Base-by-base conservation (phyloP, 92 coral and sea anemone species). In the Umimayanthus chanpuru region DNA sequence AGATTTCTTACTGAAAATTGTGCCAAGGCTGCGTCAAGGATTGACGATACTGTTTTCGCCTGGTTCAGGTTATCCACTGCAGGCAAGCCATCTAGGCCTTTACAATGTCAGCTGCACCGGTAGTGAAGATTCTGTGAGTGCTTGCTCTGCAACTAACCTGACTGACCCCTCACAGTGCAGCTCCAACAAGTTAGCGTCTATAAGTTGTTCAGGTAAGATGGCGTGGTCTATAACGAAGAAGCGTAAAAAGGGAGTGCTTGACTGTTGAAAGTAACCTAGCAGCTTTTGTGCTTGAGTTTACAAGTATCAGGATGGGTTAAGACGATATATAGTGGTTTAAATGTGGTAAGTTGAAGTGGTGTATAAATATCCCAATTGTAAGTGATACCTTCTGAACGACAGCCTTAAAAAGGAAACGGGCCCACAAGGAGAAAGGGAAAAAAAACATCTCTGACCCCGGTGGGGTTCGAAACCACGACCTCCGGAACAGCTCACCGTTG, bases 141-240 rank as follows among this genome's bases (percentile, higher is more conserved):
- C 68, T 39, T 95, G 98, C 76, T 39, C 88, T 4, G 71, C 36
- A 15, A 88, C 93, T 4, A 66, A 28, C 50, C 89, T 92, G 88
- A 77, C 93, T 28, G 86, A 75, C 71, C 21, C 23, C 29, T 56
- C 79, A 14, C 21, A 78, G 29, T 95, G 98, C 76, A 38, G 90
- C 8, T 88, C 82, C 58, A 89, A 90, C 85, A 39, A 81, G 39
- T 72, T 93, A 10, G 92, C 92, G 73, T 81, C 91, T 26, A 47
- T 93, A 5, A 28, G 30, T 2, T 95, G 98, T 55, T 25, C 91
- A 90, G 98, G 98, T 95, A 82, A 61, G 88, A 55, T 58, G 85
- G 26, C 6, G 28, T 21, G 25, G 21, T 16, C 20, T 41, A n/a
- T 68, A 23, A 30, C 26, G n/a, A 29, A 23, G 28, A 32, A 32